phyloP scores from a whole-genome alignment of 2,888 invertebrate genomes.

The Hofmannophila pseudospretella region DNA sequence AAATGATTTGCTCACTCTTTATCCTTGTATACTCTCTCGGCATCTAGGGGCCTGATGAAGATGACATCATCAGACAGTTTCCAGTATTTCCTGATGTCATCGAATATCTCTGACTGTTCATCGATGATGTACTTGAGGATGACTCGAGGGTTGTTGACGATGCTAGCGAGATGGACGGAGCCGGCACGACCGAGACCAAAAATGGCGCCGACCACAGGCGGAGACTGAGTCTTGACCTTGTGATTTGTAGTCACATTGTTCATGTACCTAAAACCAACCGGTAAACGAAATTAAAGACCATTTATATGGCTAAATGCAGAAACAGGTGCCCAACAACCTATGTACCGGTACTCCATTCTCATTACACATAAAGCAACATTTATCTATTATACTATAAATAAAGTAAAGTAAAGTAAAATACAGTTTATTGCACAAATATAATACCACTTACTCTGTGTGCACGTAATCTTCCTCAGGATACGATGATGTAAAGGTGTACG shows the following conservation, averaged over 20 bases:
- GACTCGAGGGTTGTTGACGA: constrained; percentile 64
- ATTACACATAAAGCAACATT: no score
- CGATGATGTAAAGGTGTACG: constrained; percentile 46
- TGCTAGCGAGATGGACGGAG: constrained; percentile 74
- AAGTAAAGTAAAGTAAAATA: background rate
- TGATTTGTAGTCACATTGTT: constrained; percentile 48
- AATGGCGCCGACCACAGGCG: constrained; percentile 65
- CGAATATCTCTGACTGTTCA: constrained; percentile 59
- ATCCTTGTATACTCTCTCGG: constrained; percentile 70
- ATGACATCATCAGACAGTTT: constrained; percentile 54
- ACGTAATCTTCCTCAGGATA: constrained; percentile 64
- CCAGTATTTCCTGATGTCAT: constrained; percentile 68
- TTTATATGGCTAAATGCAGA: no score
- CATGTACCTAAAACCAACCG: constrained; percentile 48
- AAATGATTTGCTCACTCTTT: constrained; percentile 62
- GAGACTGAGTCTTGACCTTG: constrained; percentile 22
- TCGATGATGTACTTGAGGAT: constrained; percentile 78
- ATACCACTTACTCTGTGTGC: constrained; percentile 60
- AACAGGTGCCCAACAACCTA: no score
- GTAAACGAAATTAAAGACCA: no score
- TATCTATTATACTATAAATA: no score
- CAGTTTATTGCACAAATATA: no score
- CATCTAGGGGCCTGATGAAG: constrained; percentile 67
- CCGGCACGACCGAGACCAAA: constrained; percentile 80
- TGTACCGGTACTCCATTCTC: no score